Evolutionary conservation across 2,888 invertebrate genomes (phyloP).

Genomic region (Phytoseiulus persimilis): DNA sequence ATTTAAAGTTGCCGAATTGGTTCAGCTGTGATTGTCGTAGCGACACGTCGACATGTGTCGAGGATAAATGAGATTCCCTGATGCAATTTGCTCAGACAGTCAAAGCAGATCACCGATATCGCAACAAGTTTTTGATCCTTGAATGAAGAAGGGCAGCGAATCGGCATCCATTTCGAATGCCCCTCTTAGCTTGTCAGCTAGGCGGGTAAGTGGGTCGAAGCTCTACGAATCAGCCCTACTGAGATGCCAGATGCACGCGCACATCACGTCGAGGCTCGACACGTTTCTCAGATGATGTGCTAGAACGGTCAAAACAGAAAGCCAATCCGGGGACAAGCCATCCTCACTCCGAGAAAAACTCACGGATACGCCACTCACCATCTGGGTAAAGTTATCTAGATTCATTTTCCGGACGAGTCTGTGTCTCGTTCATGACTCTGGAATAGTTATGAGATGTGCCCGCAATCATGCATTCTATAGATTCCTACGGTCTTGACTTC

Average conservation of each 20-base stretch:
- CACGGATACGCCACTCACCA: not conserved
- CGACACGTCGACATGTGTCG: too few species aligned
- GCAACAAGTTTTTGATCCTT: too few species aligned
- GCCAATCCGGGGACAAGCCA: not conserved
- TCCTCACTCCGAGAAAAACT: not conserved
- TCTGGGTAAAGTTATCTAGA: not conserved
- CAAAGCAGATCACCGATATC: too few species aligned
- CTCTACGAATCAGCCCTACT: not conserved
- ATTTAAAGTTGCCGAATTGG: too few species aligned
- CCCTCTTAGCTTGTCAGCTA: too few species aligned
- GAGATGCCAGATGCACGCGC: not conserved
- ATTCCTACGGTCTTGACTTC: not conserved
- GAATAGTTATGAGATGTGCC: not conserved
- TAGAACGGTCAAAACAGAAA: not conserved
- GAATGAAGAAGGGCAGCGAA: too few species aligned
- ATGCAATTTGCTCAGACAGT: too few species aligned
- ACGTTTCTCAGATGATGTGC: not conserved
- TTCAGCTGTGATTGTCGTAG: too few species aligned
- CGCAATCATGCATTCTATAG: not conserved
- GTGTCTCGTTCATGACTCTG: not conserved
- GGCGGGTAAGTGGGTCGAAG: not conserved
- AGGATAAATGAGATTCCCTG: too few species aligned
- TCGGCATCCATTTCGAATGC: too few species aligned
- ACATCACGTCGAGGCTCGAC: not conserved
- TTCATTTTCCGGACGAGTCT: not conserved